A percentile compares a stretch with the other conserved stretches of the same genome.
Evolutionary conservation across 92 coral and sea anemone genomes (phyloP).

Genomic region (Heliopora coerulea): DNA sequence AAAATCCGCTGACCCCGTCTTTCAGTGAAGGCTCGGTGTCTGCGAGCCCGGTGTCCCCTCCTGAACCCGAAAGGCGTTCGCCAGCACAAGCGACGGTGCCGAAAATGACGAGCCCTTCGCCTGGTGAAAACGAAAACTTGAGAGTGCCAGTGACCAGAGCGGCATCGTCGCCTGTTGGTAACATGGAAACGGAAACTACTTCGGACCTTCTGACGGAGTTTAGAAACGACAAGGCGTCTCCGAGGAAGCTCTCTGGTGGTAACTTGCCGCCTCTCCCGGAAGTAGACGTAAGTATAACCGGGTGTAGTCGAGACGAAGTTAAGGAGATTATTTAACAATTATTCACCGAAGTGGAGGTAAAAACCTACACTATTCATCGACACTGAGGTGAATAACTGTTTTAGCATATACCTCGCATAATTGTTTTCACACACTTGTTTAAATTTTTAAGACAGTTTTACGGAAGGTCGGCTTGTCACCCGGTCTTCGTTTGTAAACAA

Average conservation of each 20-base stretch:
- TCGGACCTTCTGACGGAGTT: not conserved
- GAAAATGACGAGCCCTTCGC: too few species aligned
- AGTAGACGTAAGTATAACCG: conserved; percentile 22
- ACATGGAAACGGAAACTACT: not conserved
- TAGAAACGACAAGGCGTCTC: not conserved
- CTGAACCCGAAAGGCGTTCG: not conserved
- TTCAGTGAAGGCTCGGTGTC: not conserved
- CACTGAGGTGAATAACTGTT: too few species aligned
- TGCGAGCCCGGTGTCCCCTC: too few species aligned
- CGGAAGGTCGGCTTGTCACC: too few species aligned
- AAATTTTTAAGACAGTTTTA: too few species aligned
- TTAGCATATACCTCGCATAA: too few species aligned
- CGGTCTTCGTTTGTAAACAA: too few species aligned
- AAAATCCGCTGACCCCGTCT: not conserved
- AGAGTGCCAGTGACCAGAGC: not conserved
- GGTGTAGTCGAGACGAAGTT: conserved; percentile 3
- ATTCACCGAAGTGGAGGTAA: too few species aligned
- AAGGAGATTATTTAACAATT: too few species aligned
- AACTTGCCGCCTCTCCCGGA: conserved; percentile 23
- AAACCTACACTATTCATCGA: too few species aligned
- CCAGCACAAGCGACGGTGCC: not conserved
- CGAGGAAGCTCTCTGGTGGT: conserved; percentile 12
- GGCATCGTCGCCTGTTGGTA: not conserved
- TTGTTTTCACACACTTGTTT: too few species aligned
- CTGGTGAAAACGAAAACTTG: not conserved